phyloP scores from a whole-genome alignment of 1,140 invertebrate species.

The Cotesia vestalis region DNA sequence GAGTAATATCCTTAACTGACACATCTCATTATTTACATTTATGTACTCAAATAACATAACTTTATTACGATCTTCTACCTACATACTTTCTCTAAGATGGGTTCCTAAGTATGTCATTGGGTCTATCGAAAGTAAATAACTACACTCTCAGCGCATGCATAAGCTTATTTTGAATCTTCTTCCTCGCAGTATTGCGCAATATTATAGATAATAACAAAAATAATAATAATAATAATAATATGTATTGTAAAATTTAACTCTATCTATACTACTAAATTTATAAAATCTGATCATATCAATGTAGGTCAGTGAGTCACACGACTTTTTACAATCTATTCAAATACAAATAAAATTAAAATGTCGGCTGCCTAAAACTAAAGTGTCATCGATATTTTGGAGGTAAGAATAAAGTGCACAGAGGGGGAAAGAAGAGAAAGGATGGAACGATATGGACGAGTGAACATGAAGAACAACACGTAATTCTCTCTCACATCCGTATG shows the following conservation, averaged over 20 bases:
- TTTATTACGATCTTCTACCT: slow-evolving; percentile 18
- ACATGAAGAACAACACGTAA: slow-evolving; percentile 20
- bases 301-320: too few species aligned
- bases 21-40: background rate
- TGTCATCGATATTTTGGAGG: slow-evolving; percentile 10
- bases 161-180: background rate
- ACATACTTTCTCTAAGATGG: slow-evolving; percentile 22
- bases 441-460: background rate
- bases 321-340: slow-evolving; percentile 4
- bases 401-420: slow-evolving; percentile 1
- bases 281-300: slow-evolving; percentile 5
- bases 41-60: slow-evolving; percentile 3
- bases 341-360: slow-evolving; percentile 4
- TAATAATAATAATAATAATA: background rate
- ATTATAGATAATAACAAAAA: background rate
- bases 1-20: background rate
- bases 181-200: slow-evolving; percentile 1
- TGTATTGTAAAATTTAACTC: background rate
- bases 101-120: slow-evolving; percentile 27
- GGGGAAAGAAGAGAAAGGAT: background rate
- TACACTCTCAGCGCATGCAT: background rate
- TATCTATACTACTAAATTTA: background rate
- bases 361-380: background rate
- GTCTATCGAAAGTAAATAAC: slow-evolving; percentile 28
- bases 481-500: background rate